Evolutionary conservation across 2,888 invertebrate species (phyloP).

Genomic region (Esperia sulphurella): DNA sequence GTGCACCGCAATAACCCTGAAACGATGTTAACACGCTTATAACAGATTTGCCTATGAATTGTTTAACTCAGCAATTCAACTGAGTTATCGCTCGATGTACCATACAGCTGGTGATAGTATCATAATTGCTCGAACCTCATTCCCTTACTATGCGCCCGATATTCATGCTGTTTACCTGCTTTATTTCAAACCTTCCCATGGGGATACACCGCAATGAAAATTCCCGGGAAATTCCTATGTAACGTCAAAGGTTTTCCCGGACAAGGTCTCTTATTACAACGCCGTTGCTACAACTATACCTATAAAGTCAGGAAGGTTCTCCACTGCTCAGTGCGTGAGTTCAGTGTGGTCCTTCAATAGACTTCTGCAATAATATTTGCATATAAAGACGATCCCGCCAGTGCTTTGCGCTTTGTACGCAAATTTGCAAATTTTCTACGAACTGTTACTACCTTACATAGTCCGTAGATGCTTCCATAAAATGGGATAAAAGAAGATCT

Average conservation of each 20-base stretch:
- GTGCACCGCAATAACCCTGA: constrained; percentile 62
- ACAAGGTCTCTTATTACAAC: constrained; percentile 43
- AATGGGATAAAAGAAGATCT: constrained; percentile 11
- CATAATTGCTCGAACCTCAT: constrained; percentile 30
- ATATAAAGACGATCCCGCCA: constrained; percentile 59
- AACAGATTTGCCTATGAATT: constrained; percentile 72
- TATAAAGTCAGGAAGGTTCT: constrained; percentile 21
- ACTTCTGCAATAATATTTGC: constrained; percentile 67
- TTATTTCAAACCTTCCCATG: constrained; percentile 19
- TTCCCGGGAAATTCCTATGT: constrained; percentile 28
- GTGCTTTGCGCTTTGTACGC: constrained; percentile 57
- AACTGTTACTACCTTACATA: constrained; percentile 35
- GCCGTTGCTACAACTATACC: constrained; percentile 31
- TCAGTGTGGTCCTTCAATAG: constrained; percentile 59
- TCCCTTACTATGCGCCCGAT: constrained; percentile 20
- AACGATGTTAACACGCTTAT: constrained; percentile 70
- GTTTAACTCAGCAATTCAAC: constrained; percentile 55
- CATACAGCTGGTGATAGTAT: constrained; percentile 32
- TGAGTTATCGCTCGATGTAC: constrained; percentile 52
- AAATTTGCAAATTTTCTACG: constrained; percentile 57
- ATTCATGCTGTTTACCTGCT: constrained; percentile 15
- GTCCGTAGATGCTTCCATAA: constrained; percentile 18
- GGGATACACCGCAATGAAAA: constrained; percentile 28
- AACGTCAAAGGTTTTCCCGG: constrained; percentile 36
- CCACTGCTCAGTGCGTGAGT: constrained; percentile 44